phyloP scores from a whole-genome alignment of 2,797 vertebrate species.

The Enoplosus armatus region DNA sequence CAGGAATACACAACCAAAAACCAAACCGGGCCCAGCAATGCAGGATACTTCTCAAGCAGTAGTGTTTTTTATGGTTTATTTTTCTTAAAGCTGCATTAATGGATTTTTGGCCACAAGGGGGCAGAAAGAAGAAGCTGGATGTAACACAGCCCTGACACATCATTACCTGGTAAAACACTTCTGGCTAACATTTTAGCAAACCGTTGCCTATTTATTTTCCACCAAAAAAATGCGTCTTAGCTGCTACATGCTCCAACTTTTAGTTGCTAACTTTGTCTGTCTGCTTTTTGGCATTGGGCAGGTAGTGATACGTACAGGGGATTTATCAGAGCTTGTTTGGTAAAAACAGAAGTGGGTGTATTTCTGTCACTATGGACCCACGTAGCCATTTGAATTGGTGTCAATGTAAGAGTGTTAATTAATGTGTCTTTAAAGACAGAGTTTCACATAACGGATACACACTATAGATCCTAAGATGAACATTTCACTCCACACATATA shows the following conservation, averaged over 20 bases:
- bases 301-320: too few species aligned
- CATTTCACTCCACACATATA: slow-evolving; percentile 30
- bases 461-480: slow-evolving; percentile 18
- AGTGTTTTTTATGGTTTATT: not conserved
- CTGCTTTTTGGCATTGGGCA: not conserved
- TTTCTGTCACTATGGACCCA: too few species aligned
- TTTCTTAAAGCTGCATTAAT: not conserved
- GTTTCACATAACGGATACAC: slow-evolving; percentile 22
- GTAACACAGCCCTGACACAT: not conserved
- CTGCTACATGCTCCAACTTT: not conserved
- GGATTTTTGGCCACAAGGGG: not conserved
- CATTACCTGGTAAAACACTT: not conserved
- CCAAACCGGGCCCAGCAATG: not conserved
- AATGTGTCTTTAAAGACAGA: not conserved
- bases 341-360: too few species aligned
- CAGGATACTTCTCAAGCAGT: not conserved
- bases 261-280: not conserved
- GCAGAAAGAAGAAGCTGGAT: not conserved
- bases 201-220: not conserved
- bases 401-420: not conserved
- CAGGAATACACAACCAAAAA: not conserved
- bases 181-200: not conserved
- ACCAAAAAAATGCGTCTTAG: not conserved
- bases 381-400: not conserved
- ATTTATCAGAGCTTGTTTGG: not conserved